Conservation (phyloP, 23 tunicate species). For the Phallusia fumigata region DNA sequence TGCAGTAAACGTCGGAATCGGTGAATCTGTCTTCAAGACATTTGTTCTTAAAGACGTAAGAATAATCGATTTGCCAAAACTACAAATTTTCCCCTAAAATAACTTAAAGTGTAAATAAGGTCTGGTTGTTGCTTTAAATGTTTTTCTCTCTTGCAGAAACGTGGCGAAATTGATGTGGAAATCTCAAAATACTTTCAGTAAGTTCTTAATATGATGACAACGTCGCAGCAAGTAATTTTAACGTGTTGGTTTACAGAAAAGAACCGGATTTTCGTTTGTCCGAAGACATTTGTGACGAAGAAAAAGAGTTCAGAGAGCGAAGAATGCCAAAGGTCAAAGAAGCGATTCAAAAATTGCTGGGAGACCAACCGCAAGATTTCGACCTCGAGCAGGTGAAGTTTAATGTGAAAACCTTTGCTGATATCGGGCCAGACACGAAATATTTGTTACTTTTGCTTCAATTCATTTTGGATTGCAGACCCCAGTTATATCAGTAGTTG, state of each 20-base stretch:
- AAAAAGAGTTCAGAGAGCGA: neutral
- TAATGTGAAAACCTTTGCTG: no score
- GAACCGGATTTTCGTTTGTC: neutral
- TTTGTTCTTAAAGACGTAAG: neutral
- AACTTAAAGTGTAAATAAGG: no score
- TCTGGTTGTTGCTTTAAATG: no score
- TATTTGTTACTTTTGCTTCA: no score
- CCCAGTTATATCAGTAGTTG: conserved; percentile 48
- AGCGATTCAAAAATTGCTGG: neutral
- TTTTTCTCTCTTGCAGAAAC: neutral
- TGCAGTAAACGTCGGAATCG: neutral
- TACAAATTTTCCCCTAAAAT: no score
- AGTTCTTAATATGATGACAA: neutral
- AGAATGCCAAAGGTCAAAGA: neutral
- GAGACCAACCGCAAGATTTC: neutral
- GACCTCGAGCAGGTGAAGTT: neutral
- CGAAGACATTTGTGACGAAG: neutral
- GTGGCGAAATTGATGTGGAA: neutral
- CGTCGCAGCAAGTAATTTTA: neutral
- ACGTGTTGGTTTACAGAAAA: neutral
- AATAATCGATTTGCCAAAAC: neutral
- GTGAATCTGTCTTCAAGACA: neutral
- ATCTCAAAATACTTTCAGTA: neutral
- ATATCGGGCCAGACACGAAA: no score
- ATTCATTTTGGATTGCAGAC: conserved; percentile 15